phyloP scores from a whole-genome alignment of 2,797 vertebrate genomes.

The Lithobates pipiens region DNA sequence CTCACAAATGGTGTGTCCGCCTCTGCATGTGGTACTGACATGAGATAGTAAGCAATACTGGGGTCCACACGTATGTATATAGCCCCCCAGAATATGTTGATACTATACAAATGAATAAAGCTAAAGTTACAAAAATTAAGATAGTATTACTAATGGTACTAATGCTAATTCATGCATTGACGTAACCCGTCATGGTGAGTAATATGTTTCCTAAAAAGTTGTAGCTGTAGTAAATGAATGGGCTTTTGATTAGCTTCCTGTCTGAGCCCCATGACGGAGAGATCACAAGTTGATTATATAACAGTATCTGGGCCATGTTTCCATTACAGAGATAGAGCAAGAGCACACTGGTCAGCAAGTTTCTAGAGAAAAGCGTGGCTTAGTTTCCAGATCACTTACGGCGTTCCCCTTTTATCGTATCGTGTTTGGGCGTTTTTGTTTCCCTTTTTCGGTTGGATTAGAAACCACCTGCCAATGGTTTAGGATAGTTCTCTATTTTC shows the following conservation, averaged over 20 bases:
- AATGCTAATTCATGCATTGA: too few relatives aligned
- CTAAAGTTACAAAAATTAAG: too few relatives aligned
- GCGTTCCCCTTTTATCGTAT: constrained; percentile 27
- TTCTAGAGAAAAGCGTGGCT: constrained; percentile 3
- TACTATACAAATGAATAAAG: too few relatives aligned
- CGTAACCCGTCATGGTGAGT: too few relatives aligned
- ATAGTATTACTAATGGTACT: too few relatives aligned
- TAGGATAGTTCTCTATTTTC: not conserved
- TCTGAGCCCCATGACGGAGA: not conserved
- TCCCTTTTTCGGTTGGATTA: constrained; percentile 26
- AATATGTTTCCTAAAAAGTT: too few relatives aligned
- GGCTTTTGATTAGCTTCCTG: not conserved
- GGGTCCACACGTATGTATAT: too few relatives aligned
- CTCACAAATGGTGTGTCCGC: too few relatives aligned
- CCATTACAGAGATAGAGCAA: not conserved
- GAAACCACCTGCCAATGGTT: not conserved
- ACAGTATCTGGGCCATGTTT: not conserved
- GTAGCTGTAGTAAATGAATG: too few relatives aligned
- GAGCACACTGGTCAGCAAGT: not conserved
- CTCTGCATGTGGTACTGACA: too few relatives aligned
- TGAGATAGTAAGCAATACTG: too few relatives aligned
- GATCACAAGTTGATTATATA: constrained; percentile 17
- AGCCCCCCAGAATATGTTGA: too few relatives aligned
- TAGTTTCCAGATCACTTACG: not conserved
- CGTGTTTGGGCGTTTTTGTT: constrained; percentile 1